phyloP scores from a whole-genome alignment of 2,113 vertebrate genomes.

The Gorilla gorilla region DNA sequence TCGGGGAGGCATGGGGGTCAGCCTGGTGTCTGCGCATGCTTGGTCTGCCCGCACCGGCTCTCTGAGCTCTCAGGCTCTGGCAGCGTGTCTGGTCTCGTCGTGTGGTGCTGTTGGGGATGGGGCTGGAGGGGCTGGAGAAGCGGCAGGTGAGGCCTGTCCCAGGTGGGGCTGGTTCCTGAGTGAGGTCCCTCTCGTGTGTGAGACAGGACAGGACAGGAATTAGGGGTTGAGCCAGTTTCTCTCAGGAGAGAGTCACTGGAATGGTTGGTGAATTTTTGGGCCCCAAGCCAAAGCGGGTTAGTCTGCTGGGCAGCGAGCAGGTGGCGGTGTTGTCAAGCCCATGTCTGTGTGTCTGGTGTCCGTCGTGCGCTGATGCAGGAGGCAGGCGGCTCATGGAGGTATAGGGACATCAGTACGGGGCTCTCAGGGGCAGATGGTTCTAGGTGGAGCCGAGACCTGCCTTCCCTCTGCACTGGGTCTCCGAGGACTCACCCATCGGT shows the following conservation, averaged over 20 bases:
- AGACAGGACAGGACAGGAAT: not conserved
- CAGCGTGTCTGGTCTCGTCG: fast-evolving
- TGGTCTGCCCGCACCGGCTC: fast-evolving
- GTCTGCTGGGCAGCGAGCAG: not conserved
- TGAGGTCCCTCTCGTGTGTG: fast-evolving
- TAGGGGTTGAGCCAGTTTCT: not conserved
- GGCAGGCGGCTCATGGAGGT: not conserved
- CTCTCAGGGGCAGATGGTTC: not conserved
- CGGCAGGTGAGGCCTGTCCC: not conserved
- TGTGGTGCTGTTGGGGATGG: fast-evolving
- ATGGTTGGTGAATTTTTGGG: not conserved
- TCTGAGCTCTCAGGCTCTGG: not conserved
- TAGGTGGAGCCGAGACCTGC: not conserved
- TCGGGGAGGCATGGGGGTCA: not conserved
- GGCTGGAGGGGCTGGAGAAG: not conserved
- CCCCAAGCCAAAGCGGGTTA: not conserved
- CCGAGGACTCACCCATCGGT: not conserved
- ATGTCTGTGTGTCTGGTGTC: not conserved
- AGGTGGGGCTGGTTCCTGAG: not conserved
- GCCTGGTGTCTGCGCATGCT: not conserved
- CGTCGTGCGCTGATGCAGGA: not conserved
- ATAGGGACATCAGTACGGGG: not conserved
- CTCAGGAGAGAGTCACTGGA: not conserved
- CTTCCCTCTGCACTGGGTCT: not conserved
- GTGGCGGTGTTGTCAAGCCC: not conserved